Percentiles rank a stretch among this genome's conserved stretches.
These are phyloP conservation scores for Delichon dasypus DNA, from an alignment of 2,797 vertebrate genomes.

Conservation along the genomic window DNA sequence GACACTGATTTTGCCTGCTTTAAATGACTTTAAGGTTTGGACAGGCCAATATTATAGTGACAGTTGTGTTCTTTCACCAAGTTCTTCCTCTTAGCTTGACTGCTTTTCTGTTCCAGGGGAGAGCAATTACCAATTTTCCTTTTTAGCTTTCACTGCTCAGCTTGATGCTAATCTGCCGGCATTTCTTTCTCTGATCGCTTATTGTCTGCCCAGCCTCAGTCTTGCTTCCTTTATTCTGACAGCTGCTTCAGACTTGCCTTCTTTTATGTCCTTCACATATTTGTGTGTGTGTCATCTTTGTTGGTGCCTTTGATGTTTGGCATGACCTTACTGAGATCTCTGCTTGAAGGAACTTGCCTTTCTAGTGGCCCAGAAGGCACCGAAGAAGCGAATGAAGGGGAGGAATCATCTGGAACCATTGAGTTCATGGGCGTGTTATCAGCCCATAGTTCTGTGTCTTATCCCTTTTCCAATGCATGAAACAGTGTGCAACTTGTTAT, in stretches of 20 bases:
- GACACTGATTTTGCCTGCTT: not conserved
- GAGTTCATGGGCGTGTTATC: not conserved
- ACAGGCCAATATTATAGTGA: not conserved
- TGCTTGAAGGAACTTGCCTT: not conserved
- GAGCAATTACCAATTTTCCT: not conserved
- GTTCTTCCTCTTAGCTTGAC: not conserved
- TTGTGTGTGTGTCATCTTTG: not conserved
- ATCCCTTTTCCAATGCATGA: not conserved
- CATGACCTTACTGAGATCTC: not conserved
- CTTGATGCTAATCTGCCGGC: not conserved
- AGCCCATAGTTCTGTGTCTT: not conserved
- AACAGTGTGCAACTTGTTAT: not conserved
- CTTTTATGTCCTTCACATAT: not conserved
- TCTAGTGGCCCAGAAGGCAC: not conserved
- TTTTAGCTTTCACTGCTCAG: constrained; percentile 16
- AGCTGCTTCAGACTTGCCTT: not conserved
- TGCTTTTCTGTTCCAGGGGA: constrained; percentile 12
- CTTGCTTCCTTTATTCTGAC: constrained; percentile 18
- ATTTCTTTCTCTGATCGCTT: constrained; percentile 8
- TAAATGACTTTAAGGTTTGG: not conserved
- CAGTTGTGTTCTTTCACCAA: not conserved
- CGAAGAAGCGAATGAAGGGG: not conserved
- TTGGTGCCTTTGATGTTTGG: constrained; percentile 18
- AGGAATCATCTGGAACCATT: not conserved
- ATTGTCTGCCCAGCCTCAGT: not conserved